phyloP scores from a whole-genome alignment of 2,113 vertebrate species.

The Elephas maximus region DNA sequence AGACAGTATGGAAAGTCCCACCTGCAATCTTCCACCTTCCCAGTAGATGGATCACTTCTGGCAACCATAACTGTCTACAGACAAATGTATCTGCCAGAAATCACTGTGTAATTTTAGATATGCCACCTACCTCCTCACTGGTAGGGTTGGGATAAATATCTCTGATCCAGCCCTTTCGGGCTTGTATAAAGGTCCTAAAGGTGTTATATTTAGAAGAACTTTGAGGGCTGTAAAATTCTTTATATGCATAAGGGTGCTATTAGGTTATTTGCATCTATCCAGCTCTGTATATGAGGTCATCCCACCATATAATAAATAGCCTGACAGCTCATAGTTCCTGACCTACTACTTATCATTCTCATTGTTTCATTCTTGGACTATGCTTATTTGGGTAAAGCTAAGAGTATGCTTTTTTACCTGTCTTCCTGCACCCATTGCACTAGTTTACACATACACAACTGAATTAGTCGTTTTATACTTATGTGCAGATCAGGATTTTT shows the following conservation, averaged over 20 bases:
- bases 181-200: background rate
- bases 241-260: background rate
- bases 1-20: background rate
- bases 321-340: background rate
- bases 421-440: background rate
- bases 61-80: background rate
- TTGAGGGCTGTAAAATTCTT: background rate
- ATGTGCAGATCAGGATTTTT: background rate
- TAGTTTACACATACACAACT: background rate
- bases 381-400: background rate
- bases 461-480: background rate
- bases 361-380: background rate
- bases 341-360: background rate
- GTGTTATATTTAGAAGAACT: background rate
- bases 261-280: background rate
- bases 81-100: background rate
- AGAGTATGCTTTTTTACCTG: background rate
- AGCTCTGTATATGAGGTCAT: background rate
- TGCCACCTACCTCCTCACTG: background rate
- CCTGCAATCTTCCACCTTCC: background rate
- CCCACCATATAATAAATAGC: background rate
- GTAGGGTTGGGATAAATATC: background rate
- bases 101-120: background rate
- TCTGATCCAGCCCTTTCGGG: background rate
- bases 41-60: background rate